Base-by-base conservation (phyloP, 2,113 vertebrate genomes). In the Orientallactaga bullata region DNA sequence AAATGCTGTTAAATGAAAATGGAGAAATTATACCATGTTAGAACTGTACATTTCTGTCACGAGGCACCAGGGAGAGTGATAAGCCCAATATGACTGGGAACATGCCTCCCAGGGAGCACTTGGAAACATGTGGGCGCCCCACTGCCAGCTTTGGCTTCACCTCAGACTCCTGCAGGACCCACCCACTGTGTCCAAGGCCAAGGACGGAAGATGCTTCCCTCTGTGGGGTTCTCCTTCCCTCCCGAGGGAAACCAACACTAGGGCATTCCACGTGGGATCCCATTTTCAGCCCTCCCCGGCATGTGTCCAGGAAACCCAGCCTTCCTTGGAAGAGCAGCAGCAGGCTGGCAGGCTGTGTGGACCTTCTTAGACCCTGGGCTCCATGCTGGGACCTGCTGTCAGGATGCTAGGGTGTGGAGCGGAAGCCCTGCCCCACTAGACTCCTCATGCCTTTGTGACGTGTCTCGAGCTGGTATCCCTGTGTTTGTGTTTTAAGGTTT, bases 401-500 rank as follows among this genome's bases (percentile, higher is more conserved):
- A 23, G 32, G 16, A 35, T 21, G 9, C 24, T 30, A 24, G 71
- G 47, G 12, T 24, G 16, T 23, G 6, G 0, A 1, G 6, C 65
- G 37, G 77, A 63, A 35, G 17, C n/a, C 24, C 42, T 10, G 21
- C 37, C 17, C 55, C 3, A 11, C 8, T 8, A 17, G 5, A 3
- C 18, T n/a, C n/a, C 8, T 3, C 4, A 78, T 20, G 12, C 30
- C 23, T 9, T 16, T 6, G 37, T 35, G 39, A n/a, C 0, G 10
- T 0, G 6, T 32, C 26, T 8, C 47, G 30, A 80, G 11, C 37
- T 72, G 13, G n/a, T 1, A 21, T 35, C 28, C n/a, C 78, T 24
- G 1, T 90, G 37, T 94, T 35, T 88, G 65, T 71, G 60, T 69
- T 81, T 95, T 66, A 63, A 99, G 99, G 98, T 99, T 60, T 97